Evolutionary conservation across 2,113 vertebrate species (phyloP).

Genomic region (Neoarius graeffei): DNA sequence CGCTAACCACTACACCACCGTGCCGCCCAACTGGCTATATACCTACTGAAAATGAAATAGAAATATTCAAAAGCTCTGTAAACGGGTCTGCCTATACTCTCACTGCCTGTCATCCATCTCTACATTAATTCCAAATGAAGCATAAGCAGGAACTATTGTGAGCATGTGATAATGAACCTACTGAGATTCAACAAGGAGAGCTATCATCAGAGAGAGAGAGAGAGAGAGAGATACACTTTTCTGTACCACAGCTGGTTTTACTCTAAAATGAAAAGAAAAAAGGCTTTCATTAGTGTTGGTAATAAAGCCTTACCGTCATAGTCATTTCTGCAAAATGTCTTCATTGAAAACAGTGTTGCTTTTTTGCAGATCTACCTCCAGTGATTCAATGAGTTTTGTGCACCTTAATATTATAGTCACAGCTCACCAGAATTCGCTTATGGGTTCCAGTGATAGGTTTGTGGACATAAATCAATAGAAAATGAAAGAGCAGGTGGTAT

Average conservation of each 20-base stretch:
- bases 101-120: slow-evolving; percentile 45
- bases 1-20: too few relatives aligned
- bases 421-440: background rate
- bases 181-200: slow-evolving; percentile 54
- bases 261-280: slow-evolving; percentile 13
- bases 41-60: slow-evolving; percentile 53
- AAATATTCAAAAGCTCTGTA: slow-evolving; percentile 57
- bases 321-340: slow-evolving; percentile 22
- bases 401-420: background rate
- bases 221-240: slow-evolving; percentile 30
- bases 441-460: background rate
- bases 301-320: background rate
- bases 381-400: slow-evolving; percentile 12
- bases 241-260: background rate
- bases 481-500: background rate
- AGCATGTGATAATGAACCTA: slow-evolving; percentile 55
- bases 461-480: background rate
- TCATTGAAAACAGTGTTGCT: slow-evolving; percentile 14
- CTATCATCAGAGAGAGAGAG: slow-evolving; percentile 52
- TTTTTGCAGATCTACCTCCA: background rate
- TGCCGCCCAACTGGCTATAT: slow-evolving; percentile 17
- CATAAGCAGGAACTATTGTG: slow-evolving; percentile 53
- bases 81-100: slow-evolving; percentile 53
- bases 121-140: slow-evolving; percentile 46
- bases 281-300: background rate